Base-by-base conservation (phyloP, 2,888 invertebrate genomes). In the Trissolcus japonicus region DNA sequence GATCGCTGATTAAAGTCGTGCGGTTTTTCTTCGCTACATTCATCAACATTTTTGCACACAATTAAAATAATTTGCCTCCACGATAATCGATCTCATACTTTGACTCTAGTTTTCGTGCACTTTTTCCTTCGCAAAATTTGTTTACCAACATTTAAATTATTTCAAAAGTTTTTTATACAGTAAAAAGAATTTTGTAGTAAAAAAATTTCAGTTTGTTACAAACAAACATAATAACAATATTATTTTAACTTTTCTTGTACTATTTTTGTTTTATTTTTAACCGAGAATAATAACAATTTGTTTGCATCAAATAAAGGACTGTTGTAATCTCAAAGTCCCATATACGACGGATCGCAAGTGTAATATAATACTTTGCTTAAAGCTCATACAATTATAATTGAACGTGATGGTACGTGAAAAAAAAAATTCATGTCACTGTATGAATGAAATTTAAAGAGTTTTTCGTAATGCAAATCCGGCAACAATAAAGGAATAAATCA, bases 31-130 rank as follows among this genome's bases (percentile, higher is more conserved):
- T 56, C 35, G 54, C 19, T 50, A 56, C 57, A 35, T 60, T 66
- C 55, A 76, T 76, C 71, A 71, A 76, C 76, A 76, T 76, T 76
- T 71, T 61, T 76, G 61, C 29, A 21, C 54, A 57, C 76, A 76
- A 76, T 76, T 76, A 76, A 76, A 76, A 76, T 76, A 76, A 76
- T 71, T 76, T 71, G 55, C 63, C 21, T 65, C 35, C 48, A 60
- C 51, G 51, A 76, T 69, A 76, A 76, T 65, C 75, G 75, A 76
- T 76, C 67, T 29, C 46, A 53, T 50, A 56, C 62, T 57, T 29
- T 71, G 56, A 62, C 14, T 29, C 43, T 21, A n/a, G 6, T 46
- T 46, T 46, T 16, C 3, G 14, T 6, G 9, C 46, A 46, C 43
- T 43, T 43, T 43, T n/a, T 46, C 4, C 35, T 35, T 1, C 35